Conservation (phyloP, 2,888 invertebrate genomes). For the Sturmia bella region DNA sequence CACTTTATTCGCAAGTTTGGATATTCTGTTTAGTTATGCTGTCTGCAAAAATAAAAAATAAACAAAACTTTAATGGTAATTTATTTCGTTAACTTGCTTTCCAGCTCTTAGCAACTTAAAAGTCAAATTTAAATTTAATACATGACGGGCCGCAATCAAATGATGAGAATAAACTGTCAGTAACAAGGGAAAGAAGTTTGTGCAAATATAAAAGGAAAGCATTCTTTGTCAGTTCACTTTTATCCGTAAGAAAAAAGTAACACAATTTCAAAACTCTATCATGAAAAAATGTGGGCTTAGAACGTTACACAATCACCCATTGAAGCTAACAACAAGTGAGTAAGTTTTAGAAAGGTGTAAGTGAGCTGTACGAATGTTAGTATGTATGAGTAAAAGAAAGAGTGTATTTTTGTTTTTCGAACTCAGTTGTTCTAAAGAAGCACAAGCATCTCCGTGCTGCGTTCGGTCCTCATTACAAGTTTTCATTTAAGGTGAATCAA, state of each 20-base stretch:
- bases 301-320: slow-evolving; percentile 66
- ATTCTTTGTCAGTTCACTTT: slow-evolving; percentile 26
- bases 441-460: neutral
- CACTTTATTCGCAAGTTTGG: too few species aligned
- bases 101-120: too few species aligned
- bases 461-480: neutral
- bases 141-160: too few species aligned
- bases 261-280: neutral
- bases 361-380: slow-evolving; percentile 7
- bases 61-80: too few species aligned
- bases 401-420: slow-evolving; percentile 2
- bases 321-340: slow-evolving; percentile 42
- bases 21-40: too few species aligned
- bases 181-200: too few species aligned
- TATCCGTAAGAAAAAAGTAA: neutral
- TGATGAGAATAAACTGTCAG: too few species aligned
- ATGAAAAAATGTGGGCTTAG: slow-evolving; percentile 56
- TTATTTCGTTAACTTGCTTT: too few species aligned
- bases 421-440: slow-evolving; percentile 11
- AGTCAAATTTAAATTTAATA: too few species aligned
- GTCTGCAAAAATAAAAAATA: too few species aligned
- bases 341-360: slow-evolving; percentile 2
- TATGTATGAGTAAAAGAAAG: slow-evolving; percentile 23
- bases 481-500: neutral
- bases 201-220: neutral